Base-by-base conservation (phyloP, 2,113 vertebrate species). In the Tetraodon nigroviridis region DNA sequence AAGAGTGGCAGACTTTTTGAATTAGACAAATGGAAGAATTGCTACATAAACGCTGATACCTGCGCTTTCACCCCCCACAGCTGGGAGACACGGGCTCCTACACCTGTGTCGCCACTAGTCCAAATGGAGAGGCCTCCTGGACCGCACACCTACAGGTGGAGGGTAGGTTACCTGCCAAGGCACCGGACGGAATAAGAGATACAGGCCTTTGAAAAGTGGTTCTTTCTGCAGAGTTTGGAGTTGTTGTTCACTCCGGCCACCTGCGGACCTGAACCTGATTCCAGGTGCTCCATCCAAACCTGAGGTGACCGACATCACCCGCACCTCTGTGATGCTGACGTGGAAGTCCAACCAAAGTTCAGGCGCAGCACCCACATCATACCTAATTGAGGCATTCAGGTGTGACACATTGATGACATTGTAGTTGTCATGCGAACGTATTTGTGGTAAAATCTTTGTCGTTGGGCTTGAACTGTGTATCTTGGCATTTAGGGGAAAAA, bases 381-480 rank as follows among this genome's bases (percentile, higher is more conserved):
- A 95, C 42, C 83, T 99, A 56, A 94, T 99, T 32, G 97, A 99
- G 80, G 95, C 93, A 55, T 99, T 98, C 93, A 99, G 96, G 97
- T 98, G 70, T 62, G 61, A 47, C 6, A 13, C 7, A 7, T 3
- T 46, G 6, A 46, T 16, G 44, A 17, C 15, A n/a, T n/a, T 17
- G 15, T 13, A 46, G 44, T 7, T 13, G 44, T 46, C 44, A 17
- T 5, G 2, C 7, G 16, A 46, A 17, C 15, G 42, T 13, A 46
- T 7, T 46, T 7, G 8, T 37, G 32, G 32, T 37, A 12, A 37
- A 37, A 37, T 11, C 32, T 37, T 37, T 37, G 32, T 37, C 3
- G 8, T 37, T 10, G 11, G 32, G 32, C 32, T 12, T 37, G 32
- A 37, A 37, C 32, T 12, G 32, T 37, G 7, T 37, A 37, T 37